phyloP scores from a whole-genome alignment of 2,113 vertebrate genomes.

The Podiceps cristatus region DNA sequence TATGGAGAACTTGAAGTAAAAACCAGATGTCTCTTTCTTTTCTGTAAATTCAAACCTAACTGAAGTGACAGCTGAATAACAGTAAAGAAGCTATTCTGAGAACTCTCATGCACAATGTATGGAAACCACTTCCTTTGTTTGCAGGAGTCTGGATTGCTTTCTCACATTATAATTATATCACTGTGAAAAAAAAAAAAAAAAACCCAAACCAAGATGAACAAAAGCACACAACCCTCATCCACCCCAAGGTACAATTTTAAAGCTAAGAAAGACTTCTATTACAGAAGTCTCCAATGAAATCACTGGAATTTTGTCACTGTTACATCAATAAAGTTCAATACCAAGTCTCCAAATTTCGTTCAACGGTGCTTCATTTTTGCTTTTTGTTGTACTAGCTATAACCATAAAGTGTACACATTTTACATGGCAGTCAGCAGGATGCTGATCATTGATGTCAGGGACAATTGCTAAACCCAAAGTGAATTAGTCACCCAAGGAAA shows the following conservation, averaged over 20 bases:
- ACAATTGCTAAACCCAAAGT: background rate
- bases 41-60: constrained; percentile 35
- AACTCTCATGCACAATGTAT: background rate
- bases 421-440: background rate
- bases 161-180: background rate
- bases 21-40: constrained; percentile 54
- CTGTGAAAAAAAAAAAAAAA: background rate
- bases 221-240: background rate
- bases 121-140: background rate
- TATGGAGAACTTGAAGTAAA: constrained; percentile 31
- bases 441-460: background rate
- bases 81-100: constrained; percentile 17
- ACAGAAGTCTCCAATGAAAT: background rate
- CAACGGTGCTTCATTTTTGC: background rate
- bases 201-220: background rate
- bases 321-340: background rate
- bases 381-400: background rate
- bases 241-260: background rate
- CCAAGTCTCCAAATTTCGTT: background rate
- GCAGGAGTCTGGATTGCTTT: constrained; percentile 33
- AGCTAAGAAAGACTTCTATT: background rate
- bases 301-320: background rate
- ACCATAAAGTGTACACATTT: background rate
- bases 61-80: constrained; percentile 22
- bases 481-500: background rate